Conservation (phyloP, 2,888 invertebrate species). For the Caenorhabditis angaria region DNA sequence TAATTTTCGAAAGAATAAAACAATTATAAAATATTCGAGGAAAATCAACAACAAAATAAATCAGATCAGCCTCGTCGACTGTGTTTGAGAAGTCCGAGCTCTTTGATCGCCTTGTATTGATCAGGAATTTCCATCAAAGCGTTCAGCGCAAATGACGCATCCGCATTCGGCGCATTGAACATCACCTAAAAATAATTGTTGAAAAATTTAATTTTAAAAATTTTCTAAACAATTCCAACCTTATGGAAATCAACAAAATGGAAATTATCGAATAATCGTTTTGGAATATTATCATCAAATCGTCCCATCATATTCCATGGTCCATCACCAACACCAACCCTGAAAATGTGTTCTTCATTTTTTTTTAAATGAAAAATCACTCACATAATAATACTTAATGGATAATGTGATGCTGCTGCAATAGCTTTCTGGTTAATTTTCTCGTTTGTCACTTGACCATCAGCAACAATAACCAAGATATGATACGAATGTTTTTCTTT, state of each 20-base stretch:
- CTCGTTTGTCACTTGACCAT: slow-evolving; percentile 75
- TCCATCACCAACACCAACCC: slow-evolving; percentile 76
- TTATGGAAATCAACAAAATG: slow-evolving; percentile 76
- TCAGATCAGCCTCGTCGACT: slow-evolving; percentile 56
- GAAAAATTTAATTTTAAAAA: too few species aligned
- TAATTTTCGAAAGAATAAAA: slow-evolving; percentile 8
- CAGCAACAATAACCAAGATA: slow-evolving; percentile 75
- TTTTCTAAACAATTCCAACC: slow-evolving; percentile 53
- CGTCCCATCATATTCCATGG: slow-evolving; percentile 76
- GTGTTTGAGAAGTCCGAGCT: slow-evolving; percentile 70
- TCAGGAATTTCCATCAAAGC: slow-evolving; percentile 76
- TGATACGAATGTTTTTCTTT: slow-evolving; percentile 74
- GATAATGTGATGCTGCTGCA: slow-evolving; percentile 74
- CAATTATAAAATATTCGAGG: not conserved
- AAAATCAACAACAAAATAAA: not conserved
- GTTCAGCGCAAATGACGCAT: slow-evolving; percentile 75
- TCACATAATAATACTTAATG: slow-evolving; percentile 75
- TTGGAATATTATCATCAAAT: slow-evolving; percentile 75
- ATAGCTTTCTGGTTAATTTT: slow-evolving; percentile 74
- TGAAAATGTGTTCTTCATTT: slow-evolving; percentile 36
- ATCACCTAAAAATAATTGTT: slow-evolving; percentile 59
- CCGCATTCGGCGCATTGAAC: slow-evolving; percentile 71
- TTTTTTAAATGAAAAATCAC: slow-evolving; percentile 16
- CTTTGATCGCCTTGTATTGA: slow-evolving; percentile 61
- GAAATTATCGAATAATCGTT: slow-evolving; percentile 76